A percentile compares a stretch with the other conserved stretches of the same genome.
phyloP scores from a whole-genome alignment of 2,113 vertebrate species.

The Rhinichthys klamathensis region DNA sequence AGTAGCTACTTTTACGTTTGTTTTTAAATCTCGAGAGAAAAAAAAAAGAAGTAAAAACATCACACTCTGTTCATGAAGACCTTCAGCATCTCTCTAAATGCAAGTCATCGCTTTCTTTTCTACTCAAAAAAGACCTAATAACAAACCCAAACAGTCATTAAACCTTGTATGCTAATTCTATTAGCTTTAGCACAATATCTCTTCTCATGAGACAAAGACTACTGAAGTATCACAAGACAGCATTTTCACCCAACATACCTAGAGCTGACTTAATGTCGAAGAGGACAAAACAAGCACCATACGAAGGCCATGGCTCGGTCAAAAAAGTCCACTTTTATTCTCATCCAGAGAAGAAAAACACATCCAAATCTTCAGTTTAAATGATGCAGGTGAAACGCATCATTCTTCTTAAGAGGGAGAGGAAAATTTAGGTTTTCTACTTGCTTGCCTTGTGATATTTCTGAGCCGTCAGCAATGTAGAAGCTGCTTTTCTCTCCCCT shows the following conservation, averaged over 20 bases:
- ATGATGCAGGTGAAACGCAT: slow-evolving; percentile 52
- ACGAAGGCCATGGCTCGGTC: slow-evolving; percentile 55
- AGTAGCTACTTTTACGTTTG: not conserved
- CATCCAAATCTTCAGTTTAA: slow-evolving; percentile 48
- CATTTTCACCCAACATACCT: slow-evolving; percentile 56
- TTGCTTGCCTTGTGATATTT: slow-evolving; percentile 75
- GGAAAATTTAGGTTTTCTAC: slow-evolving; percentile 58
- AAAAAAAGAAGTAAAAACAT: not conserved
- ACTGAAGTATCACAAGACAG: slow-evolving; percentile 34
- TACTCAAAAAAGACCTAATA: slow-evolving; percentile 4
- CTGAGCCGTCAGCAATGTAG: slow-evolving; percentile 81
- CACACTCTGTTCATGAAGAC: not conserved
- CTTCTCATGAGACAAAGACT: slow-evolving; percentile 18
- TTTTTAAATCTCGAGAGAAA: not conserved
- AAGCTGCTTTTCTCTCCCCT: slow-evolving; percentile 79
- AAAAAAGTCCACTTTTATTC: slow-evolving; percentile 51
- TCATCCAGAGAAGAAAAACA: slow-evolving; percentile 42
- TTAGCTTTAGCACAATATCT: not conserved
- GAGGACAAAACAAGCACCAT: slow-evolving; percentile 30
- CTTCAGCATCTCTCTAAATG: not conserved
- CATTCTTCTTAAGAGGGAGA: slow-evolving; percentile 51
- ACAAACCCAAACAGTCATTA: slow-evolving; percentile 12
- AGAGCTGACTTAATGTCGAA: slow-evolving; percentile 34
- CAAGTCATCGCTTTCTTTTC: not conserved
- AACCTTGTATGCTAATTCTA: slow-evolving; percentile 9